phyloP scores from a whole-genome alignment of 2,888 invertebrate genomes.

The Serripes groenlandicus region DNA sequence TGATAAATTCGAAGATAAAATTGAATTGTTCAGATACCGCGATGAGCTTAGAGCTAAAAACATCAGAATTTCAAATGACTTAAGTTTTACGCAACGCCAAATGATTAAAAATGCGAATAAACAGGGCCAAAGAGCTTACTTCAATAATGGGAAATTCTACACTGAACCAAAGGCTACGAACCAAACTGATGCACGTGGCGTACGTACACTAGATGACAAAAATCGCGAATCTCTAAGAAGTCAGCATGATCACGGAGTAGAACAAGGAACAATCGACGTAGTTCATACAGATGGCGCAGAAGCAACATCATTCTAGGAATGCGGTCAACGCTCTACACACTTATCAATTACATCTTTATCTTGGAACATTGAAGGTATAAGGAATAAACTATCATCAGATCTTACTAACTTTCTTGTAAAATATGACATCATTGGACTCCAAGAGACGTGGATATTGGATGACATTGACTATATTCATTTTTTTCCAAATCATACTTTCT shows the following conservation, averaged over 20 bases:
- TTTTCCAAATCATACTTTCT: constrained; percentile 5
- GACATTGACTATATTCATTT: not conserved
- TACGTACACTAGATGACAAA: not conserved
- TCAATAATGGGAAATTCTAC: not conserved
- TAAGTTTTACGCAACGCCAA: not conserved
- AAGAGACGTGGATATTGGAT: constrained; percentile 30
- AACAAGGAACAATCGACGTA: not conserved
- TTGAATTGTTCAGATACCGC: not conserved
- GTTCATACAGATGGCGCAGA: not conserved
- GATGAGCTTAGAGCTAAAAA: not conserved
- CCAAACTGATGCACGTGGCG: not conserved
- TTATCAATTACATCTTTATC: not conserved
- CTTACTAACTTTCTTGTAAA: not conserved
- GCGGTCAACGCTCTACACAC: constrained; percentile 33
- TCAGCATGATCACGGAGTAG: not conserved
- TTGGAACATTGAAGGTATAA: constrained; percentile 33
- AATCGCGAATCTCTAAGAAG: not conserved
- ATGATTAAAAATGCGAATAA: not conserved
- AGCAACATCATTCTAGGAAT: not conserved
- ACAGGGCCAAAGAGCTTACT: not conserved
- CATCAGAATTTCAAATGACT: not conserved
- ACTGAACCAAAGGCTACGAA: not conserved
- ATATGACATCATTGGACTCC: constrained; percentile 22
- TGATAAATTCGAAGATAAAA: not conserved
- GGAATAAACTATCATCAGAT: constrained; percentile 14